These are phyloP conservation scores for Microtus pennsylvanicus DNA, from an alignment of 2,113 vertebrate genomes.

Conservation along the genomic window DNA sequence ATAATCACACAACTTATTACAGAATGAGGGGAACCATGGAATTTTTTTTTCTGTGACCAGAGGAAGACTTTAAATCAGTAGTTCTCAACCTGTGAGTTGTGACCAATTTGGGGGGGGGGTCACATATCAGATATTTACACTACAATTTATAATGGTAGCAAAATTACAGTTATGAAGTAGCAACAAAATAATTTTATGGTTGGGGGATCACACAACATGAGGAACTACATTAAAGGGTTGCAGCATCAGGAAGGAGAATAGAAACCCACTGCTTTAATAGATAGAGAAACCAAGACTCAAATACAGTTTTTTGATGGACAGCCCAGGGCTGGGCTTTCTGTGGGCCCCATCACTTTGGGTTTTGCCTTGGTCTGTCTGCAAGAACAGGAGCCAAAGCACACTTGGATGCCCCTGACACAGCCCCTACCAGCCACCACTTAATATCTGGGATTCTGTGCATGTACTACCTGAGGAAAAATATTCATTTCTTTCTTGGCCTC, in stretches of 20 bases:
- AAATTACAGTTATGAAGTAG: neutral
- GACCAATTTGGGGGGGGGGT: no score
- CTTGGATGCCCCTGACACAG: neutral
- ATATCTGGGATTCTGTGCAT: neutral
- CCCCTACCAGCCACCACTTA: neutral
- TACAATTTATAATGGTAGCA: neutral
- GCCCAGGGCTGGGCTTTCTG: neutral
- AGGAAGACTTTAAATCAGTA: neutral
- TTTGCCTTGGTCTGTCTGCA: neutral
- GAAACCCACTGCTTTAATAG: neutral
- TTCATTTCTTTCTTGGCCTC: conserved; percentile 58
- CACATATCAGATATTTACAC: neutral
- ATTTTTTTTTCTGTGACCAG: neutral
- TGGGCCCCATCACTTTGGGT: neutral
- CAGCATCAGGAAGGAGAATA: neutral
- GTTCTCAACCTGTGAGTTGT: neutral
- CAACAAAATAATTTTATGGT: neutral
- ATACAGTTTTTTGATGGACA: neutral
- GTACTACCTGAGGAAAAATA: conserved; percentile 51
- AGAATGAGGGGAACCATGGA: neutral
- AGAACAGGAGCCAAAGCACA: neutral
- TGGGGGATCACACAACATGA: neutral
- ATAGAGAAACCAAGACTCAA: neutral
- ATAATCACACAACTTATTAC: neutral
- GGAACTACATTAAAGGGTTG: neutral